Conservation (phyloP, 2,113 vertebrate species). For the Rattus rattus region DNA sequence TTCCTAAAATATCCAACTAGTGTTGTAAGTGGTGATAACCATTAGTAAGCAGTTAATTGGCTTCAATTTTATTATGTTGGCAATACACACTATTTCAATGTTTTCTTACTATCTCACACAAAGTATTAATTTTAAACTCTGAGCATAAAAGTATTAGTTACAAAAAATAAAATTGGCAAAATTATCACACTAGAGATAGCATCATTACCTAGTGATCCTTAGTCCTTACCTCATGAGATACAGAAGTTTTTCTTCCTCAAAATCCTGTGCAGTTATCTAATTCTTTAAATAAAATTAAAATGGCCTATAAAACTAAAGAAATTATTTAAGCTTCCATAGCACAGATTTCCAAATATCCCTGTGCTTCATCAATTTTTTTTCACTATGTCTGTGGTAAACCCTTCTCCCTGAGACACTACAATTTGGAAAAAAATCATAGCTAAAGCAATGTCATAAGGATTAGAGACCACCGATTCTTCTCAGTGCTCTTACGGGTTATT, state of each 20-base stretch:
- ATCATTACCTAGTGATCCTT: neutral
- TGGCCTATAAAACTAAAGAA: neutral
- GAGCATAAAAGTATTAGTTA: neutral
- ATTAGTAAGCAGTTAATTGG: neutral
- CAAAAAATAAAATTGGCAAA: slow-evolving; percentile 16
- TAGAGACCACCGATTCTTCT: neutral
- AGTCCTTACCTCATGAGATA: slow-evolving; percentile 15
- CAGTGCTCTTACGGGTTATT: neutral
- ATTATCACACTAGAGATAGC: neutral
- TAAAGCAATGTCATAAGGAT: neutral
- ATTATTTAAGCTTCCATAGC: neutral
- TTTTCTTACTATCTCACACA: neutral
- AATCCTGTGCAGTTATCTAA: neutral
- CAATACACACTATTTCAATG: neutral
- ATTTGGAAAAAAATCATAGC: neutral
- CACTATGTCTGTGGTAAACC: neutral
- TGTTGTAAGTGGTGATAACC: neutral
- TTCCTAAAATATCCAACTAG: neutral
- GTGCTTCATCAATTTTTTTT: neutral
- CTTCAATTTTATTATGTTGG: neutral
- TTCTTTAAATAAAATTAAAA: slow-evolving; percentile 5
- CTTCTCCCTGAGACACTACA: neutral
- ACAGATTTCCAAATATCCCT: neutral
- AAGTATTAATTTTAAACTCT: neutral
- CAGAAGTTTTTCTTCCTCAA: neutral